These are phyloP conservation scores for Psittacula echo DNA, from an alignment of 2,797 vertebrate species.

Conservation along the genomic window DNA sequence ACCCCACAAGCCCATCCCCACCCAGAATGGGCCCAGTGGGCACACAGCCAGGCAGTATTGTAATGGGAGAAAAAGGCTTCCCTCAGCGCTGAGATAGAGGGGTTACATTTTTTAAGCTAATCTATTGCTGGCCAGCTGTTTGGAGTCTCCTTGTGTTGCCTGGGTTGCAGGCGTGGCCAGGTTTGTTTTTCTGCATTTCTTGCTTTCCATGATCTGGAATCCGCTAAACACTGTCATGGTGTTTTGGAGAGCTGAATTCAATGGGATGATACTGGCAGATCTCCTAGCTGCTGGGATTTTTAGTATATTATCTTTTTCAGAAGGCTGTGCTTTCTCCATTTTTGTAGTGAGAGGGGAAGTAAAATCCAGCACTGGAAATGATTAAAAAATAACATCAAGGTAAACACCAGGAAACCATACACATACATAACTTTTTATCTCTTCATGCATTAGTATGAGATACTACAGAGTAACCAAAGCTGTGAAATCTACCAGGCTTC, in stretches of 20 bases:
- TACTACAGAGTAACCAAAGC: not conserved
- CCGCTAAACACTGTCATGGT: fast-evolving
- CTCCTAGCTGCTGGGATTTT: not conserved
- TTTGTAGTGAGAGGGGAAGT: not conserved
- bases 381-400: not conserved
- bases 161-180: not conserved
- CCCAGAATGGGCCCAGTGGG: fast-evolving
- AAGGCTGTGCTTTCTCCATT: not conserved
- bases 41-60: too few relatives aligned
- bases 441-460: not conserved
- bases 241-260: not conserved
- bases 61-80: not conserved
- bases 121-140: not conserved
- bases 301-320: not conserved
- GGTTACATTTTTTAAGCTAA: fast-evolving
- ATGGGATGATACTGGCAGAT: not conserved
- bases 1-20: not conserved
- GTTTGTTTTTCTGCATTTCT: not conserved
- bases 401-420: not conserved
- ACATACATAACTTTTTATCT: not conserved
- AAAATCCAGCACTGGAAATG: not conserved
- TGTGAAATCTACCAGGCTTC: not conserved
- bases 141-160: fast-evolving
- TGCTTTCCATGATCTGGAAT: fast-evolving
- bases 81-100: fast-evolving